Evolutionary conservation across 53 echinoderm and acorn worm genomes (phyloP), one percentile per base, ranked within the genome.

Genomic region (Paracentrotus lividus): DNA sequence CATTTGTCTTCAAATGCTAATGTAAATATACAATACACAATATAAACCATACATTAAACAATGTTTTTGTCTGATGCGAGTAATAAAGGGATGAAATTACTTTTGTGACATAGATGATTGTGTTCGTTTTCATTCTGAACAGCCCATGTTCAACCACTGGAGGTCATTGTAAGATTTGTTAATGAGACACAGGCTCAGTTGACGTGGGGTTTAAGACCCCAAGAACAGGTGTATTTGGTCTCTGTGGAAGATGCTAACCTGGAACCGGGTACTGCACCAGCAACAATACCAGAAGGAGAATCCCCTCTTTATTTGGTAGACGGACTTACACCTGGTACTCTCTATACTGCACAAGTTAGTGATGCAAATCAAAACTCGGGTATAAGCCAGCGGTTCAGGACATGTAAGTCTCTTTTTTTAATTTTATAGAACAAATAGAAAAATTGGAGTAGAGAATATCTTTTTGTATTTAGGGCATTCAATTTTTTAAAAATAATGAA

Each of bases 241-340:
- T 59, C 88, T 90, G 90, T 66, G 23, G 93, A 93, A 24, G 90
- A 81, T 32, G 49, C 64, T 36, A 47, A 49, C 44, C 24, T 85
- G 26, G 2, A 13, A 18, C 51, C 85, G 16, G 52, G 90, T 57
- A 20, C 68, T 14, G 2, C 65, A 5, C 56, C 24, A 20, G 45
- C 2, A 20, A 53, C 56, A 38, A 21, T 87, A 8, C 56, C 87
- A 87, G 33, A 29, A 3, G 84, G 47, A 0, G 84, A 43, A 27
- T 15, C 76, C 47, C 72, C 72, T 49, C 21, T 49, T 0, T 49
- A 27, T 2, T 24, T 92, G 44, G 31, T 18, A 21, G 51, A 49
- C 20, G 53, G 40, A 32, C 92, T 92, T 9, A 92, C 54, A 20
- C 76, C 92, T 20, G 92, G 92, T 3, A 76, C 52, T 14, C 34